phyloP scores from a whole-genome alignment of 37 sponge, comb jelly and placozoan species.

The Trichoplax adhaerens region DNA sequence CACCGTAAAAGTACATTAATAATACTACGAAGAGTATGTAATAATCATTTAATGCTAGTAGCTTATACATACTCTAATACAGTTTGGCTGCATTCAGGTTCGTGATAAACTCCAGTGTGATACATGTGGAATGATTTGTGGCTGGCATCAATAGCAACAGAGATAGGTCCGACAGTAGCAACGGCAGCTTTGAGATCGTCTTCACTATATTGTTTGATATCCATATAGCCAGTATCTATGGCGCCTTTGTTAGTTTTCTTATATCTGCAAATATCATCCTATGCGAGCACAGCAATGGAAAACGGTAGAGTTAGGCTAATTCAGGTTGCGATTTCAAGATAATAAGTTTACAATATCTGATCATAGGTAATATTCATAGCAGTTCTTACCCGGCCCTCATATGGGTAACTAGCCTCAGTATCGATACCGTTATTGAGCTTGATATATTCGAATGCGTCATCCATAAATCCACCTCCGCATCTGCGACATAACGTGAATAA shows the following conservation, averaged over 20 bases:
- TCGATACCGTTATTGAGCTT: neutral
- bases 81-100: slow-evolving; percentile 47
- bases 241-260: slow-evolving; percentile 21
- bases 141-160: slow-evolving; percentile 57
- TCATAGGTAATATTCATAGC: neutral
- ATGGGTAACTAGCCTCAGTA: slow-evolving; percentile 3
- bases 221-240: slow-evolving; percentile 23
- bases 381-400: slow-evolving; percentile 7
- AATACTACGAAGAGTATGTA: too few species aligned
- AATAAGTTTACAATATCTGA: neutral
- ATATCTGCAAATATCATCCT: slow-evolving; percentile 43
- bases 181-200: slow-evolving; percentile 49
- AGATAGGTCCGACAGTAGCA: slow-evolving; percentile 63
- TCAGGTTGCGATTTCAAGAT: neutral
- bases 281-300: neutral
- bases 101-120: slow-evolving; percentile 29
- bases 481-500: neutral
- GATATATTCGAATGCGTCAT: neutral
- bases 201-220: slow-evolving; percentile 38
- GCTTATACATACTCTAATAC: slow-evolving; percentile 57
- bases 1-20: too few species aligned
- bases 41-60: too few species aligned
- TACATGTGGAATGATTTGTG: slow-evolving; percentile 41
- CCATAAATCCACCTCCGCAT: neutral
- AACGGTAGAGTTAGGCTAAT: neutral